A percentile compares a stretch with the other conserved stretches of the same genome.
Evolutionary conservation across 1,140 invertebrate species (phyloP).

Genomic region (Paramacrobiotus metropolitanus): DNA sequence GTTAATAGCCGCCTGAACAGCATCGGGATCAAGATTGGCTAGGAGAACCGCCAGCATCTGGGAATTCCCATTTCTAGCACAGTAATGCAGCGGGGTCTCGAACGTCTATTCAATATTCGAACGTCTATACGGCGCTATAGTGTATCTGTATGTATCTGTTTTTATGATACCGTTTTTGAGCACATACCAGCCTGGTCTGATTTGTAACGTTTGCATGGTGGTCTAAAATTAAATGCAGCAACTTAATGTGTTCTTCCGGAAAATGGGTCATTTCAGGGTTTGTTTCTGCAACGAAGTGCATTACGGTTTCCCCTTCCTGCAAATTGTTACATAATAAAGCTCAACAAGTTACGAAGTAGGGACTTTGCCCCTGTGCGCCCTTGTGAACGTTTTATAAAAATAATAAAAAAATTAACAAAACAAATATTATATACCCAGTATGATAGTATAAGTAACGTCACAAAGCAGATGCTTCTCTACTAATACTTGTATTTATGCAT

Average conservation of each 20-base stretch:
- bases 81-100: conserved; percentile 86
- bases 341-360: too few species aligned
- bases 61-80: conserved; percentile 78
- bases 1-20: conserved; percentile 76
- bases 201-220: conserved; percentile 64
- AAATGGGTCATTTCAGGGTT: conserved; percentile 25
- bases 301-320: conserved; percentile 75
- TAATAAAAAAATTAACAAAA: too few species aligned
- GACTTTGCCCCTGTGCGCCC: too few species aligned
- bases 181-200: conserved; percentile 50
- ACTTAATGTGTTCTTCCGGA: conserved; percentile 59
- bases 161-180: too few species aligned
- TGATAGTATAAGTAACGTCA: too few species aligned
- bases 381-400: too few species aligned
- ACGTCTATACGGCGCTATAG: conserved; percentile 73
- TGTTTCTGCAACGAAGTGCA: conserved; percentile 53
- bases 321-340: too few species aligned
- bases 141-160: too few species aligned
- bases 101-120: conserved; percentile 46
- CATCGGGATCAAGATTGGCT: conserved; percentile 52
- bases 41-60: conserved; percentile 85
- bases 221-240: conserved; percentile 62
- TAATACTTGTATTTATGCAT: too few species aligned
- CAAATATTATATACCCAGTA: too few species aligned
- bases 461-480: too few species aligned